Evolutionary conservation across 2,888 invertebrate genomes (phyloP).

Genomic region (Alloplasta piceator): DNA sequence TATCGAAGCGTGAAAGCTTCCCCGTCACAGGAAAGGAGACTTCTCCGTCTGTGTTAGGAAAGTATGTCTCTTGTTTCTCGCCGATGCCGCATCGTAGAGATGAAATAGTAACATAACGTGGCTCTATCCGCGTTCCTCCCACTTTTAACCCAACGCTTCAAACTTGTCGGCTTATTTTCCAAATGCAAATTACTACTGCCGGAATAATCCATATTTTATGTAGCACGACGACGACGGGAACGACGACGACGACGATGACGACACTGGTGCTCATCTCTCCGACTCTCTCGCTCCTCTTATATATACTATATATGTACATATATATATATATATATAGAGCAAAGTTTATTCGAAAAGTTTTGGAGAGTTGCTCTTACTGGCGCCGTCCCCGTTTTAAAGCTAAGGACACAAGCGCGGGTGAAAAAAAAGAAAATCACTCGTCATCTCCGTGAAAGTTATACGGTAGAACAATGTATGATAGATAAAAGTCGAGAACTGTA

Average conservation of each 20-base stretch:
- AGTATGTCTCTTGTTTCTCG: constrained; percentile 13
- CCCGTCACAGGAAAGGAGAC: constrained; percentile 2
- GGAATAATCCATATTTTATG: constrained; percentile 83
- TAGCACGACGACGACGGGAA: no score
- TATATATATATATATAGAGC: constrained; percentile 49
- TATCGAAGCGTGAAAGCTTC: constrained; percentile 39
- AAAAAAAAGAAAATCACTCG: constrained; percentile 47
- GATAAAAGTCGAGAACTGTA: background rate
- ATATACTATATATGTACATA: constrained; percentile 12
- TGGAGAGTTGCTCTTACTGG: no score
- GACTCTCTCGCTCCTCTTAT: constrained; percentile 55
- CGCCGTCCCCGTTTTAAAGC: no score
- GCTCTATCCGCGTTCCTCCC: constrained; percentile 29
- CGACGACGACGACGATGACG: constrained; percentile 72
- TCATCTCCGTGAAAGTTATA: constrained; percentile 40
- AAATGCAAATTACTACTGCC: constrained; percentile 79
- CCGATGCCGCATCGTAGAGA: constrained; percentile 36
- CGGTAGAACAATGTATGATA: constrained; percentile 1
- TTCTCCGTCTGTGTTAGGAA: background rate
- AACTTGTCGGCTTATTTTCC: constrained; percentile 81
- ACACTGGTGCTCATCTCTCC: constrained; percentile 62
- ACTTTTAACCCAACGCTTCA: constrained; percentile 61
- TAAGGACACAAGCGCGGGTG: no score
- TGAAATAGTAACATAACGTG: constrained; percentile 63
- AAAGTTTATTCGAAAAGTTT: constrained; percentile 80